Evolutionary conservation across 2,797 vertebrate genomes (phyloP), one percentile per base, ranked within the genome.

Genomic region (Sebastolobus alascanus): DNA sequence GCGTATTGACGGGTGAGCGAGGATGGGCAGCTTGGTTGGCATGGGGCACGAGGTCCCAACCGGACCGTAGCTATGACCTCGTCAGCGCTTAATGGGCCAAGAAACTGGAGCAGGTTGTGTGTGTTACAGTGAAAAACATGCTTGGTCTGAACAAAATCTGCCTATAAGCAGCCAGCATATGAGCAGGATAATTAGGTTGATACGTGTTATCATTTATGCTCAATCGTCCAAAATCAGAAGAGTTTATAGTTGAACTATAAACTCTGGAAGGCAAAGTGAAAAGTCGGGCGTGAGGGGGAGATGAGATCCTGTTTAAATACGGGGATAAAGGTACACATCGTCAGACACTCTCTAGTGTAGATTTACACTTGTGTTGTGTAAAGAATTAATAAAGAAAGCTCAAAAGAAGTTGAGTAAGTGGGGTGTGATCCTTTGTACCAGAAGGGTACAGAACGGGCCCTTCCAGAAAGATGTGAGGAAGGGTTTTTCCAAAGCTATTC

Each of bases 41-140:
- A 86, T 6, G 8, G 25, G 58, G 54, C 33, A 25, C 22, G 18
- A n/a, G 35, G 37, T 86, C 50, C 75, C 74, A n/a, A 73, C 72
- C 69, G 79, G 67, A 80, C 58, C 58, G 69, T 70, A 75, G 63
- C 64, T 83, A 84, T 85, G 70, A 69, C 79, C 56, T 61, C 22
- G 63, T 93, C 90, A 89, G 93, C 84, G 18, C 68, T 85, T 89
- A 80, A 67, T 71, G 63, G 83, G 87, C 89, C 91, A 92, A 82
- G 82, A 93, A 90, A 91, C 84, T 76, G 35, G 81, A 92, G 84
- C 85, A 80, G n/a, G n/a, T n/a, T n/a, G n/a, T n/a, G 79, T 40
- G 73, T 35, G 33, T 72, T 66, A 54, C 14, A 25, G 27, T 68
- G 11, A 63, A 70, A 43, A 64, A 56, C 63, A 63, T 61, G 54